These are phyloP conservation scores for Parnassius mnemosyne DNA, from an alignment of 2,888 invertebrate genomes.

Conservation along the genomic window DNA sequence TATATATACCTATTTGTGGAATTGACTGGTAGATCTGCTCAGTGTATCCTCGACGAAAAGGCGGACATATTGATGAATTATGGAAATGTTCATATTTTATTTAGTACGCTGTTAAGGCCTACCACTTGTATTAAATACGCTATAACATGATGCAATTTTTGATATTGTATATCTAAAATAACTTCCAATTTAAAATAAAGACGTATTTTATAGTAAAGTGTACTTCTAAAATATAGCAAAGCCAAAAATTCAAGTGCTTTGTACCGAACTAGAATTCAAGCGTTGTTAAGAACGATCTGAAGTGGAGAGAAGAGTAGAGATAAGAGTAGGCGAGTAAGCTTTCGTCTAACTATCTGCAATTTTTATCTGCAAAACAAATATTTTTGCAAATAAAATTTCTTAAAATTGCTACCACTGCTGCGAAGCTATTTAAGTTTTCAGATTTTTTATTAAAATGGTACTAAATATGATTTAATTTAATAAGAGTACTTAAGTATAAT, in stretches of 20 bases:
- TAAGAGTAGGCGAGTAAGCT: constrained; percentile 16
- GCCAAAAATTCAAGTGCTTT: constrained; percentile 11
- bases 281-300: constrained; percentile 1
- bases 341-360: constrained; percentile 2
- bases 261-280: constrained; percentile 18
- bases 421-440: neutral
- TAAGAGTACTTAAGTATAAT: neutral
- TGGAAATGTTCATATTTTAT: too few species aligned
- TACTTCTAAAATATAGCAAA: constrained; percentile 3
- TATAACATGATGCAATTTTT: neutral
- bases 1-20: too few species aligned
- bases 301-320: constrained; percentile 3
- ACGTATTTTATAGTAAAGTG: too few species aligned
- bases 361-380: neutral
- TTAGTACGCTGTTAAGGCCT: neutral
- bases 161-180: neutral
- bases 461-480: neutral
- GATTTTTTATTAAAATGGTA: neutral
- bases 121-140: neutral
- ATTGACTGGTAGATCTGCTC: too few species aligned
- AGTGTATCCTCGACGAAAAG: too few species aligned
- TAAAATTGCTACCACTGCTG: neutral
- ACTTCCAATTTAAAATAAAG: neutral
- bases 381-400: constrained; percentile 1
- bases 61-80: too few species aligned